Percentiles rank a stretch among this genome's conserved stretches.
These are phyloP conservation scores for Solen grandis DNA, from an alignment of 1,140 invertebrate species.

Conservation along the genomic window DNA sequence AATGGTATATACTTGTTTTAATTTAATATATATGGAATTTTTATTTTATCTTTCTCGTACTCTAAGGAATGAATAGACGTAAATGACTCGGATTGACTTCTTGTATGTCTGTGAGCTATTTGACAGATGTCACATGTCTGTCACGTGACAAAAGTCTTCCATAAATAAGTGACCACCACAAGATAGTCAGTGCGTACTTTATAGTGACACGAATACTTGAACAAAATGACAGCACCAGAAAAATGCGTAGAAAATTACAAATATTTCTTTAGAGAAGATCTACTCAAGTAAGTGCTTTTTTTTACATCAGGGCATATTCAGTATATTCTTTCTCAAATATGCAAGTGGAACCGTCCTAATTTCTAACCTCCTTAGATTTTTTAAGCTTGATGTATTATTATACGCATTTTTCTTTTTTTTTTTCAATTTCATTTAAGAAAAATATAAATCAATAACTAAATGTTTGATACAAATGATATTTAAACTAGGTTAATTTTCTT, in stretches of 20 bases:
- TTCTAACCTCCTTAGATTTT: not conserved
- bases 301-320: not conserved
- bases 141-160: constrained; percentile 12
- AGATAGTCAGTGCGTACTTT: not conserved
- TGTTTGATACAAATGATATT: not conserved
- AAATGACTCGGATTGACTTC: too few relatives aligned
- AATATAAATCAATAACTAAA: not conserved
- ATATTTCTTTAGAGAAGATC: constrained; percentile 26
- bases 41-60: too few relatives aligned
- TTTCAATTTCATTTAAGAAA: not conserved
- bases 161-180: not conserved
- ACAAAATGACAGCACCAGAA: constrained; percentile 2
- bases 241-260: constrained; percentile 29
- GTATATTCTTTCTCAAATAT: not conserved
- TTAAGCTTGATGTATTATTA: too few relatives aligned
- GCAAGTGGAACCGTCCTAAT: not conserved
- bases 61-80: too few relatives aligned
- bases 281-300: constrained; percentile 26
- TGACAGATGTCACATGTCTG: constrained; percentile 6
- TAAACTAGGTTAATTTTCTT: too few relatives aligned
- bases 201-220: not conserved
- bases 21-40: too few relatives aligned
- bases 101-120: too few relatives aligned
- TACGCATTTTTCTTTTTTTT: not conserved
- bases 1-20: too few relatives aligned